Percentiles rank a stretch among this genome's conserved stretches.
Conservation (phyloP, 2,888 invertebrate genomes). For the Drosophila antonietae region DNA sequence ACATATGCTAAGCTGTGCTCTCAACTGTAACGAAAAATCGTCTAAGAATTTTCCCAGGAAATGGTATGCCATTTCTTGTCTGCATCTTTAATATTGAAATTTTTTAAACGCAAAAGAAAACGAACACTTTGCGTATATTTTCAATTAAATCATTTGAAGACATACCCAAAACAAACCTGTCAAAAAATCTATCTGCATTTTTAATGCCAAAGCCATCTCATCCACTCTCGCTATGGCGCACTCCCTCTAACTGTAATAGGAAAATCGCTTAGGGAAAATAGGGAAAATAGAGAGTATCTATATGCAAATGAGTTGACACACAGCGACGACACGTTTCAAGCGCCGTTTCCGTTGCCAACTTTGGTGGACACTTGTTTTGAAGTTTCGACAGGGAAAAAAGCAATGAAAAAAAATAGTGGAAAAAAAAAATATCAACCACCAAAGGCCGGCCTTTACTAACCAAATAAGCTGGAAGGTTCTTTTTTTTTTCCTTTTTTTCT, state of each 20-base stretch:
- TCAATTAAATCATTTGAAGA: slow-evolving; percentile 70
- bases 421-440: slow-evolving; percentile 25
- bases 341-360: slow-evolving; percentile 63
- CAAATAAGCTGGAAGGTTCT: slow-evolving; percentile 54
- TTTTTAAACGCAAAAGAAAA: slow-evolving; percentile 11
- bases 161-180: slow-evolving; percentile 61
- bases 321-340: slow-evolving; percentile 65
- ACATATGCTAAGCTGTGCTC: slow-evolving; percentile 40
- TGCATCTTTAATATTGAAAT: slow-evolving; percentile 52
- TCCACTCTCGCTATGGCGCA: neutral
- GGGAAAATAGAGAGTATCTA: slow-evolving; percentile 43
- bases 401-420: neutral
- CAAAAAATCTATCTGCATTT: slow-evolving; percentile 60
- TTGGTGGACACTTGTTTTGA: slow-evolving; percentile 67
- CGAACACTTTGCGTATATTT: slow-evolving; percentile 66
- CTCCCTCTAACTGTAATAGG: slow-evolving; percentile 20
- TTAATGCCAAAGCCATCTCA: slow-evolving; percentile 37
- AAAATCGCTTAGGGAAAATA: slow-evolving; percentile 47
- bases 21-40: slow-evolving; percentile 55
- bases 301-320: slow-evolving; percentile 70
- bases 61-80: neutral
- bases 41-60: slow-evolving; percentile 54
- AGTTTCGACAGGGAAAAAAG: slow-evolving; percentile 18
- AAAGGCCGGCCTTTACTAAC: slow-evolving; percentile 43
- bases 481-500: neutral